A percentile compares a stretch with the other conserved stretches of the same genome.
Conservation (phyloP, 2,888 invertebrate species). For the Sarcophaga rosellei region DNA sequence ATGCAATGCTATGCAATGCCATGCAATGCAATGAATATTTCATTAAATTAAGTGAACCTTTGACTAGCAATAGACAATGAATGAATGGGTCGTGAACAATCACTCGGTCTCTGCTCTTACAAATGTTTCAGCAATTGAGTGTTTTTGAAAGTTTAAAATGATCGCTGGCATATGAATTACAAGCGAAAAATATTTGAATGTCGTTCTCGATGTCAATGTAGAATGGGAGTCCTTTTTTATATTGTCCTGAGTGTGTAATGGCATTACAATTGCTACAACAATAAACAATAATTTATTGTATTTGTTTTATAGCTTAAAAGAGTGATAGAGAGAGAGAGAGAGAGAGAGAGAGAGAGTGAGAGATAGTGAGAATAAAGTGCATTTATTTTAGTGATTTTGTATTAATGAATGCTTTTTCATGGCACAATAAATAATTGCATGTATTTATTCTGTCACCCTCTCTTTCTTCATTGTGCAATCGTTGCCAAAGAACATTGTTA, state of each 20-base stretch:
- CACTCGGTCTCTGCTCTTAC: background rate
- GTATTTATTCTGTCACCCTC: background rate
- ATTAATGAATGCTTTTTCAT: conserved; percentile 19
- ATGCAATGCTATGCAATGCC: conserved; percentile 22
- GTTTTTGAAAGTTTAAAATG: conserved; percentile 2
- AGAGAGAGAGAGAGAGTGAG: background rate
- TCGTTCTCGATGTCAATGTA: background rate
- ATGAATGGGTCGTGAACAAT: background rate
- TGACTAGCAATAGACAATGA: conserved; percentile 19
- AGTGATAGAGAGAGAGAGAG: background rate
- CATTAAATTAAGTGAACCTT: conserved; percentile 42
- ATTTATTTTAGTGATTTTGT: conserved; percentile 22
- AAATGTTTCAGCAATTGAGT: background rate
- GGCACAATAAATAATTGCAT: conserved; percentile 21
- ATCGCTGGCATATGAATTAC: conserved; percentile 8
- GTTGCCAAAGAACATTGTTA: too few relatives aligned
- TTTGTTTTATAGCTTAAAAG: background rate
- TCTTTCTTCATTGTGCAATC: background rate
- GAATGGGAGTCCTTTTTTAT: background rate
- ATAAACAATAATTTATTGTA: background rate
- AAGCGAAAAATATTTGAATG: conserved; percentile 2
- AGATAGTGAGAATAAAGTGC: background rate
- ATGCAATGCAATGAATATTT: conserved; percentile 32
- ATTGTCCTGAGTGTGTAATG: background rate
- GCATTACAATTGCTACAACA: background rate